Evolutionary conservation across 2,888 invertebrate genomes (phyloP).

Genomic region (Sepiola atlantica): DNA sequence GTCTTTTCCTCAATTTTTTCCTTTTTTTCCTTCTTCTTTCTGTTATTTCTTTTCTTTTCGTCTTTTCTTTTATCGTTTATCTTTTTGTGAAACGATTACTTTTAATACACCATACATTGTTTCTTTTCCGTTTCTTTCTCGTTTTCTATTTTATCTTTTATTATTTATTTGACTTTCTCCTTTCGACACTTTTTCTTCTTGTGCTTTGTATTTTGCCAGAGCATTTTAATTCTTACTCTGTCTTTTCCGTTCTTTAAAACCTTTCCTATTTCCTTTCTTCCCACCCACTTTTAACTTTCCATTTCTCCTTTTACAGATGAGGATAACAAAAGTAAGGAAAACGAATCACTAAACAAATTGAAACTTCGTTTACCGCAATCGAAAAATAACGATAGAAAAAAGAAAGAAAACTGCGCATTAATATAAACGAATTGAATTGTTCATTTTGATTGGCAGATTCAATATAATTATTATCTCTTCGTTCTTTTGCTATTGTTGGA

Average conservation of each 20-base stretch:
- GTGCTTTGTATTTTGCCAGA: no score
- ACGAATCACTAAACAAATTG: neutral
- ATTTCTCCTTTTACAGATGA: neutral
- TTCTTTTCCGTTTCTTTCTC: no score
- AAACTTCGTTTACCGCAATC: neutral
- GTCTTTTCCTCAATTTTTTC: neutral
- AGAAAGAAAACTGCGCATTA: neutral
- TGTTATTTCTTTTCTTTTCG: neutral
- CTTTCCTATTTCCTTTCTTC: no score
- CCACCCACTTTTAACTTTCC: neutral
- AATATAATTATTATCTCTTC: neutral
- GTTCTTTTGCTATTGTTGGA: neutral
- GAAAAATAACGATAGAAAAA: neutral
- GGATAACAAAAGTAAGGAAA: neutral
- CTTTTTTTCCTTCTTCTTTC: neutral
- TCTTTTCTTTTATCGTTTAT: no score
- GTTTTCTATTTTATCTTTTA: no score
- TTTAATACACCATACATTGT: no score
- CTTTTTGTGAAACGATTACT: no score
- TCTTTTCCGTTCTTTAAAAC: no score
- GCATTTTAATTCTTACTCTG: no score
- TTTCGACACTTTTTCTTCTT: no score
- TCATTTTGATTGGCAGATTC: neutral
- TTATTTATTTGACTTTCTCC: no score
- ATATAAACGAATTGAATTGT: neutral